Base-by-base conservation (phyloP, 2,113 vertebrate species). In the Aphyosemion australe region DNA sequence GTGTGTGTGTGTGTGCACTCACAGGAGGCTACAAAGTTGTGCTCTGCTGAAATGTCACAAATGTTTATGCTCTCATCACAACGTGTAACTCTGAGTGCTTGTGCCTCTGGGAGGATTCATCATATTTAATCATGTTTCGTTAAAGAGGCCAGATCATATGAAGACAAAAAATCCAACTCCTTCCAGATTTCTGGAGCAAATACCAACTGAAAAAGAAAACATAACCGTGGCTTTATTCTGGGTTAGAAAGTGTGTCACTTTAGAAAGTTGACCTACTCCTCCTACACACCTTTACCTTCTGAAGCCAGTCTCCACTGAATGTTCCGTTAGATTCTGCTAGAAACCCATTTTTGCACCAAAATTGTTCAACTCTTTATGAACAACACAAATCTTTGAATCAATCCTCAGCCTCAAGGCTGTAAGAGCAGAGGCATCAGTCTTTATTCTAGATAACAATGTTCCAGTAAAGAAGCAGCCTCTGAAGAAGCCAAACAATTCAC, bases 61-160 rank as follows among this genome's bases (percentile, higher is more conserved):
- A 65, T 83, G 72, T 82, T 86, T 46, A 57, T 69, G 69, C 61
- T 87, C 78, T 84, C 69, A 84, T 83, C 77, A 65, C 26, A 32
- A 70, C 59, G 68, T 61, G 62, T 67, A 79, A 77, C 60, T 75
- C 67, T 71, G 32, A 71, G 52, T 64, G 49, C 13, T 68, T 78
- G 31, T 76, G 61, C 80, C 84, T 74, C 45, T 61, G 80, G 69
- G 76, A 84, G 51, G 8, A 74, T 65, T 63, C 78, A 61, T 85
- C 82, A 70, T 39, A 39, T 79, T 71, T 64, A 69, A 77, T 74
- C 60, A 79, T 47, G 65, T 72, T 76, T 64, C 72, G 76, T 84
- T 68, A 78, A 79, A 19, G 16, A 16, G n/a, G 12, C 18, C 15
- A 15, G 4, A 14, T 16, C 10, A 13, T 41, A 19, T 12, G 6